These are phyloP conservation scores for Eupristina koningsbergeri DNA, from an alignment of 1,140 invertebrate species.

Conservation along the genomic window DNA sequence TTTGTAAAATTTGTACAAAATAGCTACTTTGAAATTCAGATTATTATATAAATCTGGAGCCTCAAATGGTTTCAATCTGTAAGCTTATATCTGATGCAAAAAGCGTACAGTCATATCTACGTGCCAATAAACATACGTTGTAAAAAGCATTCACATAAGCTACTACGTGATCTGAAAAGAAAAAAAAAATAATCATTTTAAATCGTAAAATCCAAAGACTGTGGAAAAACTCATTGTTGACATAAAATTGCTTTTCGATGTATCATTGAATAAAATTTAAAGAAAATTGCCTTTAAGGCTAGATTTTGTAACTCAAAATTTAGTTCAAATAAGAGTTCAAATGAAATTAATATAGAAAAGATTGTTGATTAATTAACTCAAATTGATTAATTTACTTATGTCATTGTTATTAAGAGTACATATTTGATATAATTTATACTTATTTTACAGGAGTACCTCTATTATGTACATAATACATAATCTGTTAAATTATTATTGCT, in stretches of 20 bases:
- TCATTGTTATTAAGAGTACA: too few relatives aligned
- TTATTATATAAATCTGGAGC: constrained; percentile 9
- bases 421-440: too few relatives aligned
- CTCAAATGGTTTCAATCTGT: constrained; percentile 18
- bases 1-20: neutral
- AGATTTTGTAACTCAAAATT: neutral
- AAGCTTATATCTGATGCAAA: constrained; percentile 27
- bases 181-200: constrained; percentile 40
- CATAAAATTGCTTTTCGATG: neutral
- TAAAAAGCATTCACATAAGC: constrained; percentile 40
- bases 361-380: neutral
- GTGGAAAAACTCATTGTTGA: constrained; percentile 27
- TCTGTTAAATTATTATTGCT: too few relatives aligned
- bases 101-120: constrained; percentile 26
- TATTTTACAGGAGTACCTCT: too few relatives aligned
- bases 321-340: neutral
- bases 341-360: neutral
- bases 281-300: neutral
- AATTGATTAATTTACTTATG: neutral
- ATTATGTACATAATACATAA: too few relatives aligned
- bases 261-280: constrained; percentile 21
- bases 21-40: neutral
- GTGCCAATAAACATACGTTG: constrained; percentile 37
- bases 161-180: constrained; percentile 36
- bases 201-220: constrained; percentile 35